Conservation (phyloP, 30 jellyfish, hydroid and myxozoan genomes). For the Pelagia noctiluca region DNA sequence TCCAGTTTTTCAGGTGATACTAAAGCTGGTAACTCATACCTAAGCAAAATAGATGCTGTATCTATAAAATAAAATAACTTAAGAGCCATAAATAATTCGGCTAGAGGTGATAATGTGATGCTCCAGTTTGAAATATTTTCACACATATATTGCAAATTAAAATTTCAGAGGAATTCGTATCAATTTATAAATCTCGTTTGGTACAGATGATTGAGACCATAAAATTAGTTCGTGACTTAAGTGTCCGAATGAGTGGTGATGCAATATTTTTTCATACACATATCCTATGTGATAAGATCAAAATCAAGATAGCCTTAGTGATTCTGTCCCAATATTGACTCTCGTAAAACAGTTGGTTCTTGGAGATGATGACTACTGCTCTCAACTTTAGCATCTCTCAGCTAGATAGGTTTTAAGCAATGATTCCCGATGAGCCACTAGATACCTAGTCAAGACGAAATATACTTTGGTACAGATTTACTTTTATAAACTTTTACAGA, state of each 20-base stretch:
- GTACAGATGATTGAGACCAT: not conserved
- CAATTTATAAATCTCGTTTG: not conserved
- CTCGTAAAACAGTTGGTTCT: no score
- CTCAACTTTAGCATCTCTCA: no score
- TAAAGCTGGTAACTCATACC: not conserved
- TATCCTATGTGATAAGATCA: no score
- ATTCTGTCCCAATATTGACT: no score
- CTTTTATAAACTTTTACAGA: no score
- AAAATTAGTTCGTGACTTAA: not conserved
- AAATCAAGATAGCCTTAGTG: no score
- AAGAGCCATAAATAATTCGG: not conserved
- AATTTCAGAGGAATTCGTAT: not conserved
- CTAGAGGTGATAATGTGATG: not conserved
- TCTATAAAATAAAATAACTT: not conserved
- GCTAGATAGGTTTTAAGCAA: no score
- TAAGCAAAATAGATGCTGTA: not conserved
- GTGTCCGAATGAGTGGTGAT: not conserved
- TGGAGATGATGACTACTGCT: no score
- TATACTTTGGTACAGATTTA: no score
- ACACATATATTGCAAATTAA: not conserved
- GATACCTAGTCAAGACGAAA: no score
- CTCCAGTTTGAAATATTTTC: not conserved
- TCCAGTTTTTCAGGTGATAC: not conserved
- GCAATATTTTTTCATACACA: no score
- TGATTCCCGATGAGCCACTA: no score